Conservation (phyloP, 1,140 invertebrate species). For the Tachypleus tridentatus region DNA sequence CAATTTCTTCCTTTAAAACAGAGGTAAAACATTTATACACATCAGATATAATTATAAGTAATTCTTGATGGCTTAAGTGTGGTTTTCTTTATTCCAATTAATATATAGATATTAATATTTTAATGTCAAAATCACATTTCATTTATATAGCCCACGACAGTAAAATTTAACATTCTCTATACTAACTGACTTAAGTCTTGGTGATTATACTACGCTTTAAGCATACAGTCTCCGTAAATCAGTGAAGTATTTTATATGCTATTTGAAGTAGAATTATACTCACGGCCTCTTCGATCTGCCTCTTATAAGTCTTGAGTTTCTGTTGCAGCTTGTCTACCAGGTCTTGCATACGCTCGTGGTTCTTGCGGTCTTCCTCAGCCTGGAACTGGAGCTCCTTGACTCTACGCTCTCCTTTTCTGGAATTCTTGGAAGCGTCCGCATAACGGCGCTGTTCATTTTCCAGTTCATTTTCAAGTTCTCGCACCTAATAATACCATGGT, state of each 20-base stretch:
- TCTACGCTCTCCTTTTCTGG: conserved; percentile 41
- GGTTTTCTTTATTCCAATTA: no score
- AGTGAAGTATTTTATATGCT: no score
- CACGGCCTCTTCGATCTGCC: conserved; percentile 48
- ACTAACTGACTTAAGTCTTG: no score
- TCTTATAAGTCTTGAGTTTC: conserved; percentile 50
- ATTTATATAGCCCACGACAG: no score
- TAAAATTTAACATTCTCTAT: no score
- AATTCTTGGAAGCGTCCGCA: conserved; percentile 63
- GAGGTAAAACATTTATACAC: neutral
- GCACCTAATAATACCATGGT: conserved; percentile 26
- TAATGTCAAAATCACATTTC: no score
- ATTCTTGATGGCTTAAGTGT: no score
- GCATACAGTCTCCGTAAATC: no score
- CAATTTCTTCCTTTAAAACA: conserved; percentile 42
- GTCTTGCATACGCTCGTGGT: conserved; percentile 42
- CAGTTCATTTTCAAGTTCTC: conserved; percentile 91
- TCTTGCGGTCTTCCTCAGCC: conserved; percentile 42
- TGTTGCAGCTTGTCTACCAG: conserved; percentile 48
- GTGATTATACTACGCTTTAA: no score
- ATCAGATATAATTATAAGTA: no score
- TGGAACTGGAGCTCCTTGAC: conserved; percentile 48
- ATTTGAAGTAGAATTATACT: neutral
- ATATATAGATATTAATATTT: no score
- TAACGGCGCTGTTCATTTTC: conserved; percentile 96